Base-by-base conservation (phyloP, 2,113 vertebrate species). In the Tyto alba region DNA sequence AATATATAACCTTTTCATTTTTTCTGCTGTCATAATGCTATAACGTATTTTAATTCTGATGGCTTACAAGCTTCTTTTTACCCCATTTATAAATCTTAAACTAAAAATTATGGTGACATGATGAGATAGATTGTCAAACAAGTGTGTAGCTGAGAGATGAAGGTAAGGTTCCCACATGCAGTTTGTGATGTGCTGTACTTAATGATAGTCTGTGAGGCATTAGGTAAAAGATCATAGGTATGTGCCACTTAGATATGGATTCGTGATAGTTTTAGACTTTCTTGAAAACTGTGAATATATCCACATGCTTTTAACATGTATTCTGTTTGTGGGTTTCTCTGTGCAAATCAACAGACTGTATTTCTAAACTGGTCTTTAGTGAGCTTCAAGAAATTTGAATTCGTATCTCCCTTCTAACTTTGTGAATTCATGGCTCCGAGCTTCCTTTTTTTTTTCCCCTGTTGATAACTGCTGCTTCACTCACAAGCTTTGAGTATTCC, bases 401-500 rank as follows among this genome's bases (percentile, higher is more conserved):
- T 89, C 2, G 0, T 59, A 22, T 60, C 4, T 81, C n/a, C 7
- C 11, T 80, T 72, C 47, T 60, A 50, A 59, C 34, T 76, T 63
- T 3, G 30, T 6, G 16, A 67, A 75, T 73, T 87, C 12, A 3
- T 76, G 41, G 1, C 34, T 72, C 52, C 27, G 52, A 74, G 16
- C 19, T 86, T 69, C 11, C 11, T 25, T 45, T 1, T 14, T 57
- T 16, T 4, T 6, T 15, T 2, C 4, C 2, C 1, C 2, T 27
- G 1, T 38, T 89, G 47, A 22, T 76, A 52, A 67, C 40, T 36
- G 6, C 41, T 85, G 10, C 19, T 81, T 13, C 6, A 32, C 26
- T 91, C 29, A 57, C 16, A 81, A 50, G 8, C 29, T 87, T 89
- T 17, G 85, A 3, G 18, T 74, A 36, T 38, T 71, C 34, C 20